Percentiles rank a stretch among this genome's conserved stretches.
Conservation (phyloP, 2,888 invertebrate genomes). For the Drosophila mulleri region DNA sequence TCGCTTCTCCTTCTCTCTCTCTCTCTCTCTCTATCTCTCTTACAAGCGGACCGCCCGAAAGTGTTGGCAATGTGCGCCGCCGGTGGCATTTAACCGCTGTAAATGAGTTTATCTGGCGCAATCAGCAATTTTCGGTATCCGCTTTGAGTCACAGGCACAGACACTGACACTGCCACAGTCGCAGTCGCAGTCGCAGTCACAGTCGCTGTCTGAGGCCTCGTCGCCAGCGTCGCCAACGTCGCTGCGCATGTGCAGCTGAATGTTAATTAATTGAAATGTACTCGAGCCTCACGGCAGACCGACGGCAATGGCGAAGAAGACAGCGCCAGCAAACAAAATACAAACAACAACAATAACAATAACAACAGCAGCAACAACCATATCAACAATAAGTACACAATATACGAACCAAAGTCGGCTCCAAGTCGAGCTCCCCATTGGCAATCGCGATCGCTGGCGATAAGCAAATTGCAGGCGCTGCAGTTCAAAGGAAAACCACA, state of each 20-base stretch:
- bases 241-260: constrained; percentile 81
- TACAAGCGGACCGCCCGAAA: constrained; percentile 61
- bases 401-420: constrained; percentile 23
- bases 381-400: constrained; percentile 41
- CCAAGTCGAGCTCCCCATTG: constrained; percentile 63
- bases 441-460: constrained; percentile 78
- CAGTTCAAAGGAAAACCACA: constrained; percentile 81
- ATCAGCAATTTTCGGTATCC: constrained; percentile 83
- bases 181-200: constrained; percentile 13
- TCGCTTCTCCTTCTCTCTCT: constrained; percentile 3
- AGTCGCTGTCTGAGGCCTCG: constrained; percentile 16
- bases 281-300: constrained; percentile 66
- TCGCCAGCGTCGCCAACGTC: constrained; percentile 31
- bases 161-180: constrained; percentile 21
- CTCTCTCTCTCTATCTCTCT: constrained; percentile 4
- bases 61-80: constrained; percentile 77
- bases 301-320: constrained; percentile 43
- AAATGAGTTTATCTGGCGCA: constrained; percentile 83
- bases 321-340: constrained; percentile 41
- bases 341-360: constrained; percentile 27
- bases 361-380: constrained; percentile 33
- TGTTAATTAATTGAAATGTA: constrained; percentile 82
- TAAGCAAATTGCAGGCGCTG: constrained; percentile 84
- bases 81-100: constrained; percentile 84
- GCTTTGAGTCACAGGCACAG: constrained; percentile 63